Evolutionary conservation across 1,140 invertebrate species (phyloP).

Genomic region (Cotesia vestalis): DNA sequence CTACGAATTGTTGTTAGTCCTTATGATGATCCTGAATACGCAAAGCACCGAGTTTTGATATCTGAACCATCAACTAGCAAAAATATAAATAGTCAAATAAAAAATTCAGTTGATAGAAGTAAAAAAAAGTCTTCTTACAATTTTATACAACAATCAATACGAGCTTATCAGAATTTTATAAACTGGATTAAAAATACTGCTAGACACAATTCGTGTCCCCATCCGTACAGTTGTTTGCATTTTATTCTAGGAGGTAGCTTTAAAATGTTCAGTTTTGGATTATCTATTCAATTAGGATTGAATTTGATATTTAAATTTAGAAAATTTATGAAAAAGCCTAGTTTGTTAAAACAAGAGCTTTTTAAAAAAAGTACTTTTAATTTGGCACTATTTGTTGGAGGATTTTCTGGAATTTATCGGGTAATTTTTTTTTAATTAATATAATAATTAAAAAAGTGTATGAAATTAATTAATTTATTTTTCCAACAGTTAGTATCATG

Average conservation of each 20-base stretch:
- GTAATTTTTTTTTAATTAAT: constrained; percentile 54
- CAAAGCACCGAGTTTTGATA: constrained; percentile 20
- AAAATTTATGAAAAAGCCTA: constrained; percentile 65
- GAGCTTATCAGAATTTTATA: constrained; percentile 63
- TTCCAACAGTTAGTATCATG: constrained; percentile 69
- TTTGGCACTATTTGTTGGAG: constrained; percentile 72
- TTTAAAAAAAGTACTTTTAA: constrained; percentile 69
- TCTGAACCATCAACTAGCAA: constrained; percentile 21
- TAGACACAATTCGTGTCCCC: constrained; percentile 69
- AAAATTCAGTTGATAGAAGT: constrained; percentile 40
- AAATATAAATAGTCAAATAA: constrained; percentile 43
- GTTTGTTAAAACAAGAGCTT: constrained; percentile 63
- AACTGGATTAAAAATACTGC: constrained; percentile 64
- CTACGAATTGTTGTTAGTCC: constrained; percentile 73
- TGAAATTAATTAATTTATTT: constrained; percentile 21
- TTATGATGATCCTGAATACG: constrained; percentile 68
- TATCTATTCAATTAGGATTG: constrained; percentile 69
- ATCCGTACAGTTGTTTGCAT: constrained; percentile 71
- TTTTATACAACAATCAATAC: constrained; percentile 61
- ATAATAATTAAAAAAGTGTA: constrained; percentile 31
- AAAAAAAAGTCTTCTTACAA: constrained; percentile 48
- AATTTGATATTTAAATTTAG: constrained; percentile 68
- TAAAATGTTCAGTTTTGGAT: constrained; percentile 70
- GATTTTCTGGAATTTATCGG: constrained; percentile 72
- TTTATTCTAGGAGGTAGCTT: constrained; percentile 68